Base-by-base conservation (phyloP, 2,888 invertebrate species). In the Aspidiotus destructor region DNA sequence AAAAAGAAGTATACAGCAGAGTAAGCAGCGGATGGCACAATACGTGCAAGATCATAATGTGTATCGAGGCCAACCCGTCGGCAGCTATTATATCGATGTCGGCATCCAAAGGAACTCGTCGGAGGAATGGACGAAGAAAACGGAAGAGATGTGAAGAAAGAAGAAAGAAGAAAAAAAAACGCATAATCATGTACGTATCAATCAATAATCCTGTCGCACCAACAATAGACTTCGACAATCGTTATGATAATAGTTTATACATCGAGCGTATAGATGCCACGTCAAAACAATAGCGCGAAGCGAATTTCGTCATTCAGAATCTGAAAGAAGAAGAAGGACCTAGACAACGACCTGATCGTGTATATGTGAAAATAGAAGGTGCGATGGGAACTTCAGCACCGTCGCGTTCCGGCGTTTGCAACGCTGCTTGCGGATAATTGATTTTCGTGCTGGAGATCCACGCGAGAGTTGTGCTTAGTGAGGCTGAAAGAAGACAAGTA, bases 111-210 rank as follows among this genome's bases (percentile, higher is more conserved):
- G 57, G 41, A 55, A 42, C 54, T 15, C 54, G 67, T 54, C 9
- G 60, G 60, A 16, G 52, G 57, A 61, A 57, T 17, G 9, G 52
- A 15, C 48, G 41, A 55, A 69, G 62, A 68, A 69, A 69, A 62
- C 57, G 48, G 48, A n/a, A n/a, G 71, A 73, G 73, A 73, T 71
- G 71, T 60, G 68, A 63, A 71, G 71, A 72, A 69, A 71, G 72
- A 72, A 70, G 68, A 64, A 70, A 65, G 69, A 48, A 57, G 44
- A 64, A 62, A 48, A 28, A 60, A 54, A 69, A 60, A 61, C 67
- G 60, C 65, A 65, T 65, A 65, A 65, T 65, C 65, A 65, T 65
- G 65, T 17, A 65, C 65, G 65, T 65, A 48, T 65, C 65, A 65
- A 65, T 65, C 65, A 65, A 65, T 65, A 65, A 65, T 65, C 65